These are phyloP conservation scores for Phycodurus eques DNA, from an alignment of 2,113 vertebrate genomes.

Conservation along the genomic window DNA sequence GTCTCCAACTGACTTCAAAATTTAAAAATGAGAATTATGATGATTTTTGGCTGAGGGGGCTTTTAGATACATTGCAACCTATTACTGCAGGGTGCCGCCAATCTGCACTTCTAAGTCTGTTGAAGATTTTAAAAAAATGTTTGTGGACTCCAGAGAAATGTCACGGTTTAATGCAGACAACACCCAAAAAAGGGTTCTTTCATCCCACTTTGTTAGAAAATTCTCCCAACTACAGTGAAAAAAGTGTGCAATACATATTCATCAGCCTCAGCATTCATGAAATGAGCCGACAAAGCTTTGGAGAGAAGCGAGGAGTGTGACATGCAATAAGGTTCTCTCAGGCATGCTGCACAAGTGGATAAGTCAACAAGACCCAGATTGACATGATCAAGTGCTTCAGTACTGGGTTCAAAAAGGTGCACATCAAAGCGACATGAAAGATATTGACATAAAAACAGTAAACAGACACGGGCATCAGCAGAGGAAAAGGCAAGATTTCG, in stretches of 20 bases:
- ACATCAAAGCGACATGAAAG: constrained; percentile 13
- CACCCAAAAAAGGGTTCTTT: constrained; percentile 52
- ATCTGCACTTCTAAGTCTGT: constrained; percentile 13
- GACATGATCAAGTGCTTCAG: constrained; percentile 46
- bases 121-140: constrained; percentile 33
- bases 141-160: constrained; percentile 50
- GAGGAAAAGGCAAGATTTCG: neutral
- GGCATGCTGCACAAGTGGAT: constrained; percentile 36
- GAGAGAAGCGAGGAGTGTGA: constrained; percentile 32
- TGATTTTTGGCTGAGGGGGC: constrained; percentile 4
- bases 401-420: constrained; percentile 51
- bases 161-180: constrained; percentile 60
- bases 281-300: constrained; percentile 47
- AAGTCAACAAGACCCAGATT: constrained; percentile 39
- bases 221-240: constrained; percentile 33
- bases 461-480: constrained; percentile 18
- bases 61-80: neutral
- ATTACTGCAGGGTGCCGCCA: neutral
- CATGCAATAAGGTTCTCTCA: constrained; percentile 35
- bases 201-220: constrained; percentile 51
- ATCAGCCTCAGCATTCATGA: constrained; percentile 40
- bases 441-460: constrained; percentile 5
- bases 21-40: constrained; percentile 39
- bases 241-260: constrained; percentile 51
- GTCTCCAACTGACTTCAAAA: constrained; percentile 46